A percentile compares a stretch with the other conserved stretches of the same genome.
Conservation (phyloP, 2,888 invertebrate species). For the Tholera decimalis region DNA sequence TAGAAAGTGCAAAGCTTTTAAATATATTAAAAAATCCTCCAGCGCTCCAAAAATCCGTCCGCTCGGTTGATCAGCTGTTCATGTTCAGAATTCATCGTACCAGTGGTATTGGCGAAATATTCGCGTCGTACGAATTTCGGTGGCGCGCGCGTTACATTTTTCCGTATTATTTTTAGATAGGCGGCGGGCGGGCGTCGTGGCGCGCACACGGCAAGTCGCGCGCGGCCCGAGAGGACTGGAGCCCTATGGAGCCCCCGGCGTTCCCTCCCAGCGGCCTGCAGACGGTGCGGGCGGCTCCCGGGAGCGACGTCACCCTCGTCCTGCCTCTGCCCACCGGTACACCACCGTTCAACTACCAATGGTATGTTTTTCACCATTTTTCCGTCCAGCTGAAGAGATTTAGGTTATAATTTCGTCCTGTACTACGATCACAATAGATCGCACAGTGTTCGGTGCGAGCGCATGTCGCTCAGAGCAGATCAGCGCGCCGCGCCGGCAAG, state of each 20-base stretch:
- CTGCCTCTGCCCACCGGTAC: conserved; percentile 81
- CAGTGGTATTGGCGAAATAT: conserved; percentile 85
- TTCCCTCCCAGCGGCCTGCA: conserved; percentile 78
- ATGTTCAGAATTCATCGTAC: conserved; percentile 51
- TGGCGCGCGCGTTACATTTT: conserved; percentile 86
- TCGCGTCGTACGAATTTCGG: conserved; percentile 83
- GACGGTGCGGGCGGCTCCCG: conserved; percentile 82
- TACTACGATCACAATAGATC: conserved; percentile 63
- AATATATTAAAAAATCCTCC: not conserved
- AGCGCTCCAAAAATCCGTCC: conserved; percentile 2
- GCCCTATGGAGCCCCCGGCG: conserved; percentile 87
- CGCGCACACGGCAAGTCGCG: conserved; percentile 86
- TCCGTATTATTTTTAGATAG: conserved; percentile 90
- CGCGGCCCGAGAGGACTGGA: conserved; percentile 87
- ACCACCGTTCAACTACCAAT: conserved; percentile 84
- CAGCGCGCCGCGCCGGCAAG: conserved; percentile 73
- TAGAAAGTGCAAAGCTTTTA: not conserved
- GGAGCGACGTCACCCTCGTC: conserved; percentile 76
- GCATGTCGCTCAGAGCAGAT: conserved; percentile 57
- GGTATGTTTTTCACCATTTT: conserved; percentile 77
- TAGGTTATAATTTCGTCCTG: conserved; percentile 64
- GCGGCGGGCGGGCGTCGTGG: conserved; percentile 82
- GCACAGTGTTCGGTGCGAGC: conserved; percentile 49
- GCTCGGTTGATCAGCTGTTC: conserved; percentile 71
- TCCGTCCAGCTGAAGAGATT: conserved; percentile 47